These are phyloP conservation scores for Alligator sinensis DNA, from an alignment of 2,113 vertebrate genomes.

Conservation along the genomic window DNA sequence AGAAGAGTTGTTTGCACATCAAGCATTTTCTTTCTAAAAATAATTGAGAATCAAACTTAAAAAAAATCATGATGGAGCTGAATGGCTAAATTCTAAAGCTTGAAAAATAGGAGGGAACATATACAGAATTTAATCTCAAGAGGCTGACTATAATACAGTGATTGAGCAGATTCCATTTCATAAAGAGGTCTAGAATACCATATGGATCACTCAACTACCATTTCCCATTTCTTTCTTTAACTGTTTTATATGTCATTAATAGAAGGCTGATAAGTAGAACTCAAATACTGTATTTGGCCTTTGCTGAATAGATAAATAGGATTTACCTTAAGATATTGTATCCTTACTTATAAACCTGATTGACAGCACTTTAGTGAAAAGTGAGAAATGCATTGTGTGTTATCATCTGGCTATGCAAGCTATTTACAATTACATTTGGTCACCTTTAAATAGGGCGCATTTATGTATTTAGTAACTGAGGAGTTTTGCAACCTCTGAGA, in stretches of 20 bases:
- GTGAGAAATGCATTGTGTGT: background rate
- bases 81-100: background rate
- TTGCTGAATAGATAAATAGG: background rate
- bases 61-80: background rate
- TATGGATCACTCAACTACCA: background rate
- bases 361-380: background rate
- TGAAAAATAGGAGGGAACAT: background rate
- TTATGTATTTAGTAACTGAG: background rate
- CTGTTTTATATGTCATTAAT: background rate
- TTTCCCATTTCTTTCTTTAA: background rate
- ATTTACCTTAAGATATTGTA: background rate
- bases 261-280: background rate
- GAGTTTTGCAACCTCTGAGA: background rate
- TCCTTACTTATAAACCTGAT: background rate
- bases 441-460: background rate
- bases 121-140: background rate
- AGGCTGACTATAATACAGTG: background rate
- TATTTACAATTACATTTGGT: background rate
- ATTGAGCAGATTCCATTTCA: background rate
- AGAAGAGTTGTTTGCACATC: background rate
- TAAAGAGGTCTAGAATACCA: background rate
- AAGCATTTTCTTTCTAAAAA: background rate
- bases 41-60: background rate
- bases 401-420: background rate
- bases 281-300: background rate